These are phyloP conservation scores for Trichogramma evanescens DNA, from an alignment of 2,888 invertebrate species.

Conservation along the genomic window DNA sequence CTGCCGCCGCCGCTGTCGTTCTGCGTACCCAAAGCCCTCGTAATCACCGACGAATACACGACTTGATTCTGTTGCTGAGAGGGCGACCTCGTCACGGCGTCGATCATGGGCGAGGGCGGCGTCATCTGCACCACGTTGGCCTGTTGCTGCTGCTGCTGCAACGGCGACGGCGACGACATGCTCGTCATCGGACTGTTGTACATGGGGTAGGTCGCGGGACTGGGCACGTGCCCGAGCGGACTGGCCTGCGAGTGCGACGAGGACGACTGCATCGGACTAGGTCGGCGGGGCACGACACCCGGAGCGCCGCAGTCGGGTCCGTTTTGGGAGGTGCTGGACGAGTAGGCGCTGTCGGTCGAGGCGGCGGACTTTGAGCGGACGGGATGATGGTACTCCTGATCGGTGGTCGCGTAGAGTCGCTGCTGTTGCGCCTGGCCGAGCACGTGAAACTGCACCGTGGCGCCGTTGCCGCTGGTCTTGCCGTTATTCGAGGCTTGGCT, in stretches of 20 bases:
- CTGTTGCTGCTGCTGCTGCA: constrained; percentile 48
- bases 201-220: constrained; percentile 75
- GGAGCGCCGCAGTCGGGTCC: constrained; percentile 57
- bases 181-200: constrained; percentile 74
- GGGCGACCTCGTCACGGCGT: constrained; percentile 60
- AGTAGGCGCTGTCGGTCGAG: constrained; percentile 58
- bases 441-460: constrained; percentile 30
- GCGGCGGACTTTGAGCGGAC: constrained; percentile 57
- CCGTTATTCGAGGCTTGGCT: constrained; percentile 16
- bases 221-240: constrained; percentile 66
- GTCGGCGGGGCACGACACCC: constrained; percentile 60
- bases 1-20: constrained; percentile 57
- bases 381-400: constrained; percentile 55
- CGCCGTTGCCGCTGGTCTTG: constrained; percentile 29
- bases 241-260: constrained; percentile 61
- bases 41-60: constrained; percentile 78
- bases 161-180: constrained; percentile 61
- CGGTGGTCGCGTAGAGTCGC: constrained; percentile 59
- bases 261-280: constrained; percentile 58
- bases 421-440: constrained; percentile 36
- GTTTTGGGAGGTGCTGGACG: constrained; percentile 56
- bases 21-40: constrained; percentile 58
- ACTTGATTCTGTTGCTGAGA: constrained; percentile 58
- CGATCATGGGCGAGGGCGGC: constrained; percentile 67
- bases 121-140: constrained; percentile 45